Base-by-base conservation (phyloP, 2,797 vertebrate genomes). In the Myotis vivesi region DNA sequence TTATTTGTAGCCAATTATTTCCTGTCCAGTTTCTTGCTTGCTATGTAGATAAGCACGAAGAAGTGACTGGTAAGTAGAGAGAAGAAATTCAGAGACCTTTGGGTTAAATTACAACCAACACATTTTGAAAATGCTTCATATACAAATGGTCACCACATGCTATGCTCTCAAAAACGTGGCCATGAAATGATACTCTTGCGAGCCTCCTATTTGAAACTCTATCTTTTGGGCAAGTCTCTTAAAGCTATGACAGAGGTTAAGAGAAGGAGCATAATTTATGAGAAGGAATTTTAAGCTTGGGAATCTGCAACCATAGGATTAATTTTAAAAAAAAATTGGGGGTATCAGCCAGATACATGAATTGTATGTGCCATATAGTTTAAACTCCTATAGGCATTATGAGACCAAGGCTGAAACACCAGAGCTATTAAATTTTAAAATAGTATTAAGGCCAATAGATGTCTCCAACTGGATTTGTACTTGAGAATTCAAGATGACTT, bases 281-380 rank as follows among this genome's bases (percentile, higher is more conserved):
- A 96, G 91, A 97, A 97, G 91, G 89, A 46, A 90, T 96, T 96
- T 97, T 94, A 89, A 95, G 88, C 95, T 95, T 97, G 94, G 89
- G 96, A 98, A 98, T 80, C 93, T 92, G 94, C 91, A 97, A 96
- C 41, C 38, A 93, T 71, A 94, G 94, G 97, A 97, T 97, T 96
- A 95, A 81, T 82, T 87, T 59, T 11, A 44, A 11, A 44, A 44
- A 79, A 59, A 88, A 92, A 91, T 94, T 97, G 84, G 92, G 89
- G 77, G 95, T 96, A 96, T 97, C 97, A 96, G 94, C 89, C 97
- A 95, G 69, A 33, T 46, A 94, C 97, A 68, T 92, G 96, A 95
- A 96, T 92, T 95, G 11, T 51, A 96, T 88, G 88, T 97, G 94
- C 95, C 96, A 98, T 94, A 93, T 95, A 97, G 66, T 97, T 98